Evolutionary conservation across 1,140 invertebrate species (phyloP).

Genomic region (Stratiolaelaps scimitus): DNA sequence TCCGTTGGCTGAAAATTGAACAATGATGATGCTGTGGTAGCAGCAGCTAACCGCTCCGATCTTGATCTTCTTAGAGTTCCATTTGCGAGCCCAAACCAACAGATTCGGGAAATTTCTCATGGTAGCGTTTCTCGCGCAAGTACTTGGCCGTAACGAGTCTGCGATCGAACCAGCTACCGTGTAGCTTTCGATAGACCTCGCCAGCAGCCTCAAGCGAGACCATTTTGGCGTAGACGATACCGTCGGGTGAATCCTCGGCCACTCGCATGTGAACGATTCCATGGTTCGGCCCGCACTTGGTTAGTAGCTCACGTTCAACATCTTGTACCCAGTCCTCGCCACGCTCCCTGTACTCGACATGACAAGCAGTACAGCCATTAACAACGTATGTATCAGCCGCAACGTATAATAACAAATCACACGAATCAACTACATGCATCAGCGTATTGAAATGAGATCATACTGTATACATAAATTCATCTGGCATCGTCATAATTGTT

Average conservation of each 20-base stretch:
- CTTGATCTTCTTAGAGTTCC: neutral
- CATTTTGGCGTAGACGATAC: slow-evolving; percentile 13
- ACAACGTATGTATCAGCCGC: no score
- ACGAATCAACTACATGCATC: no score
- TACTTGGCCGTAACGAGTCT: slow-evolving; percentile 18
- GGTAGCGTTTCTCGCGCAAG: slow-evolving; percentile 18
- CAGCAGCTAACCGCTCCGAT: no score
- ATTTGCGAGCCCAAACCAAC: neutral
- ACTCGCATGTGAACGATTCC: slow-evolving; percentile 19
- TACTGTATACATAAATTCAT: no score
- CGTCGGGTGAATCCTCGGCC: neutral
- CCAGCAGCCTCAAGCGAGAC: slow-evolving; percentile 1
- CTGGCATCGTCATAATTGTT: no score
- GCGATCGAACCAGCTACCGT: slow-evolving; percentile 21
- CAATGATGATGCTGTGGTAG: no score
- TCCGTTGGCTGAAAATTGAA: no score
- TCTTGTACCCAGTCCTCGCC: slow-evolving; percentile 15
- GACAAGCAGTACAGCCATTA: no score
- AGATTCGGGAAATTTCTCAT: slow-evolving; percentile 27
- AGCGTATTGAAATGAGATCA: no score
- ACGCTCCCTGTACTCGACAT: neutral
- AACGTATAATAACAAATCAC: no score
- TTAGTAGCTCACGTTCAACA: slow-evolving; percentile 3
- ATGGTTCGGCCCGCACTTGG: slow-evolving; percentile 6
- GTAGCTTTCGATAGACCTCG: slow-evolving; percentile 19